phyloP scores from a whole-genome alignment of 2,113 vertebrate genomes.

The Amblyornis subalaris region DNA sequence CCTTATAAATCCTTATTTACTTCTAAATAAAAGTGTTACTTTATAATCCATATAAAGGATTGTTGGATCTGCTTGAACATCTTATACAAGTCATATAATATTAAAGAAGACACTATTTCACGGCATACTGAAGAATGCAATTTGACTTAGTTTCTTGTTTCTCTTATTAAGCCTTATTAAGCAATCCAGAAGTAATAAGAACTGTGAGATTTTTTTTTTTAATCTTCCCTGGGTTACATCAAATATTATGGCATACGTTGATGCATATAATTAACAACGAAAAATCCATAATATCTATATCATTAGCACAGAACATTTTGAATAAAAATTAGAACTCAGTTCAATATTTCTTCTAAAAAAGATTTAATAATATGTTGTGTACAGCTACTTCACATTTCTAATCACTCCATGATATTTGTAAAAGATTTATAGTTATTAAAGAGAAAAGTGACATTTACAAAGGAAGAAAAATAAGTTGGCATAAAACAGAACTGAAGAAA shows the following conservation, averaged over 20 bases:
- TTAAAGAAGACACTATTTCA: background rate
- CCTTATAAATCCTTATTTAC: background rate
- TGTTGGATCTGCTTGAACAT: background rate
- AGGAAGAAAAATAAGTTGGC: background rate
- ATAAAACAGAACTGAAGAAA: background rate
- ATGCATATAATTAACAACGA: background rate
- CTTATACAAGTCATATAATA: background rate
- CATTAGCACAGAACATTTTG: background rate
- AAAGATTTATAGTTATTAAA: background rate
- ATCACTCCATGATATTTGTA: background rate
- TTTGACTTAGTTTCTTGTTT: background rate
- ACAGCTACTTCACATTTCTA: background rate
- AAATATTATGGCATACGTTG: background rate
- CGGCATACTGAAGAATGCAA: background rate
- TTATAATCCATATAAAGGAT: background rate
- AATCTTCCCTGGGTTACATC: background rate
- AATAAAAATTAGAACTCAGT: background rate
- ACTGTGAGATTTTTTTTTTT: background rate
- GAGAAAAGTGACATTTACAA: background rate
- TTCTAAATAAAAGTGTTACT: background rate
- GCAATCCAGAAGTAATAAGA: background rate
- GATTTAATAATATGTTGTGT: background rate
- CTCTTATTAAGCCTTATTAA: background rate
- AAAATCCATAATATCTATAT: background rate
- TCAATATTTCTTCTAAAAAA: background rate